These are phyloP conservation scores for Equus quagga DNA, from an alignment of 2,113 vertebrate species.

Conservation along the genomic window DNA sequence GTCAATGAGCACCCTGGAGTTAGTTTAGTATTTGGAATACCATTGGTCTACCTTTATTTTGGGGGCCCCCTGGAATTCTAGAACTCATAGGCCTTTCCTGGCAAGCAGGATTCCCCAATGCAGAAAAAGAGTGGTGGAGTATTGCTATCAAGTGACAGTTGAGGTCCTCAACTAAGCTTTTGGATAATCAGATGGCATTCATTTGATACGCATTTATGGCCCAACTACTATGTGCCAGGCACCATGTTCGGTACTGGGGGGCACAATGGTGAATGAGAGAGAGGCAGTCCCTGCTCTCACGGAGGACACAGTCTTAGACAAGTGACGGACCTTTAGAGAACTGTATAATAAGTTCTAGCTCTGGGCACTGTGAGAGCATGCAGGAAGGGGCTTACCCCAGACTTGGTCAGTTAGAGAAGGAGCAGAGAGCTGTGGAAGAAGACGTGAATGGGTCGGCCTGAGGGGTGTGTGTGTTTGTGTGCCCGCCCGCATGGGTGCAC, in stretches of 20 bases:
- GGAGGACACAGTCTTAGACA: not conserved
- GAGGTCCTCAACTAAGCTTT: not conserved
- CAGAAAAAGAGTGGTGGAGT: not conserved
- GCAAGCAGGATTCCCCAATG: not conserved
- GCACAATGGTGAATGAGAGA: not conserved
- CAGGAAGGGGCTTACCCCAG: not conserved
- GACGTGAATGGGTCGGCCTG: not conserved
- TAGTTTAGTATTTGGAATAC: not conserved
- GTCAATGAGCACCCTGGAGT: not conserved
- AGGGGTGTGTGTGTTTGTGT: too few relatives aligned
- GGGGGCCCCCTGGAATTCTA: not conserved
- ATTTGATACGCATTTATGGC: not conserved
- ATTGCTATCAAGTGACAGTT: not conserved
- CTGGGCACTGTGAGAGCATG: not conserved
- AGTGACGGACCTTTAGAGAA: not conserved
- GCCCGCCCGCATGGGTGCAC: accelerated
- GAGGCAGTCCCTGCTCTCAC: not conserved
- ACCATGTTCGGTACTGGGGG: not conserved
- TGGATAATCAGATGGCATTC: not conserved
- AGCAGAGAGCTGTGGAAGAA: not conserved
- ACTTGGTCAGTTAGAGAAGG: not conserved
- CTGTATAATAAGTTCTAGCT: not conserved
- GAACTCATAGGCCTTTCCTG: not conserved
- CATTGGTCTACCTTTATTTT: not conserved
- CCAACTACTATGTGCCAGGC: not conserved